Base-by-base conservation (phyloP, 2,797 vertebrate species). In the Psittacula derbiana region DNA sequence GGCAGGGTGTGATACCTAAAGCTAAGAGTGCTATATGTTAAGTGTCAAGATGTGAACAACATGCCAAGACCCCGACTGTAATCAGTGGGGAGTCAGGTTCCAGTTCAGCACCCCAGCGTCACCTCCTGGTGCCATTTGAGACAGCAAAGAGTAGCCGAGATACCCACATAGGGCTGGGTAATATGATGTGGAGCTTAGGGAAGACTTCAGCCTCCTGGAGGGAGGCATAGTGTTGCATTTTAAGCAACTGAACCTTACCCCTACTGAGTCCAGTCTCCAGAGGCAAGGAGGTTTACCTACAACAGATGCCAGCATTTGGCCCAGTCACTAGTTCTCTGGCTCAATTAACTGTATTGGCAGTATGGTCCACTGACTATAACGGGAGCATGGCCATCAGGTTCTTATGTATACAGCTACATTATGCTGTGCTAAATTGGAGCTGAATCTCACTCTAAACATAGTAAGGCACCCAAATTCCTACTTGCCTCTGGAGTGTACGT, bases 41-140 rank as follows among this genome's bases (percentile, higher is more conserved):
- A 49, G 27, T 10, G 16, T 16, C 57, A 74, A 50, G 62, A 24
- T 8, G 25, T 53, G 46, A 85, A 20, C 17, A 64, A 62, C 24
- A 18, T 7, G 12, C 9, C 11, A 46, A 75, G 38, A 36, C 4
- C 30, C 25, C 18, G 6, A 3, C 0, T n/a, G 19, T 28, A 49
- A 69, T 28, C 33, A 36, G 31, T 31, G n/a, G 23, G 30, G 31
- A 28, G 7, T 11, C 46, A 33, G 15, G 8, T 41, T 85, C 71
- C 33, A 31, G 24, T 66, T 78, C 43, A 67, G 17, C n/a, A 80
- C 44, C 43, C 31, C 46, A 84, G 15, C 0, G 0, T n/a, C 62
- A 79, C 41, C 7, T 81, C 31, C 17, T 67, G 21, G 12, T 57
- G 36, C 33, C 52, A 8, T 23, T 4, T 30, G 36, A 71, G n/a